Base-by-base conservation (phyloP, 2,113 vertebrate species). In the Seriola aureovittata region DNA sequence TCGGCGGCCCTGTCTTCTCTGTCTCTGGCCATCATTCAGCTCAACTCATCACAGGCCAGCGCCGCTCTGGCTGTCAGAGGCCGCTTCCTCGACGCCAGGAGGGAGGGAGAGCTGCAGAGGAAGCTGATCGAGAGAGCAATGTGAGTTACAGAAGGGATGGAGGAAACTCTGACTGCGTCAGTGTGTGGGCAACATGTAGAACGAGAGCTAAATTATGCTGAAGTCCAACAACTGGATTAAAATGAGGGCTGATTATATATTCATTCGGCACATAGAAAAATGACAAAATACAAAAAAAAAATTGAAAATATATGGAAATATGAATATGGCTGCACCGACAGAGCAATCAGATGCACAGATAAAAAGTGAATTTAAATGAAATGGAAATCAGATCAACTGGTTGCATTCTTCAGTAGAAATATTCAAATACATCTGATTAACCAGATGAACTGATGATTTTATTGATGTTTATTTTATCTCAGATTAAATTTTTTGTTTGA, bases 41-140 rank as follows among this genome's bases (percentile, higher is more conserved):
- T 95, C 67, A 95, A 95, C 91, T 91, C 91, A 1, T 90, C 91
- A 7, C 95, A 95, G 89, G 91, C 86, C 81, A 93, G 93, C 42
- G 94, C 95, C 19, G 85, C 93, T 52, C 88, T 95, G 87, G 93
- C 94, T 2, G 85, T 95, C 71, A 90, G 94, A 66, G 94, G 95
- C 2, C 93, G 94, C 71, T 88, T 93, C 71, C 81, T 77, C 2
- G 90, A 94, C 3, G 95, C 94, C 71, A 79, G 67, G 63, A 89
- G 25, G 44, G 95, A 95, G 57, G 89, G 83, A 42, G 91, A 92
- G 75, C 71, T 48, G 58, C 95, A 95, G 88, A 92, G 38, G 87
- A 75, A 89, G 67, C 92, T 95, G 48, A 90, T 95, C 2, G 90
- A 95, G 83, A 87, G 85, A 85, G 92, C 87, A 0, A 90, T 95